Conservation (phyloP, 2,888 invertebrate species). For the Cyrtodaria siliqua region DNA sequence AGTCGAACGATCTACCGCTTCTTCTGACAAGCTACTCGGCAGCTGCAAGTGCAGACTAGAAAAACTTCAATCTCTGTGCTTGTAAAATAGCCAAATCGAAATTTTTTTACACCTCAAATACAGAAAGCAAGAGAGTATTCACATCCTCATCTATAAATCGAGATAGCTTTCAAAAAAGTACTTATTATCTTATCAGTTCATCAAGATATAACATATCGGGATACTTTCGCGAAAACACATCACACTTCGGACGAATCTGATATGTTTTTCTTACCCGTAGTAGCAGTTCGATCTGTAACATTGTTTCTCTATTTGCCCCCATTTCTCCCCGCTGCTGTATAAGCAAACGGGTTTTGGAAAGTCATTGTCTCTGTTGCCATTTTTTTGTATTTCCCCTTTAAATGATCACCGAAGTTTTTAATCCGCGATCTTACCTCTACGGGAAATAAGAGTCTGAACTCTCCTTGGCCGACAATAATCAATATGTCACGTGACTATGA, state of each 20-base stretch:
- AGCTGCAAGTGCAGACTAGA: too few species aligned
- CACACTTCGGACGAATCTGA: slow-evolving; percentile 8
- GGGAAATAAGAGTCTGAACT: slow-evolving; percentile 57
- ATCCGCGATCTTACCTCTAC: slow-evolving; percentile 52
- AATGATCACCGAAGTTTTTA: slow-evolving; percentile 35
- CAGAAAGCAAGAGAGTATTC: too few species aligned
- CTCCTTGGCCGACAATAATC: slow-evolving; percentile 69
- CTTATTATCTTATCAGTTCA: too few species aligned
- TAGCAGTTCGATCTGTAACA: slow-evolving; percentile 84
- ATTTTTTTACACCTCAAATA: too few species aligned
- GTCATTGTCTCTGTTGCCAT: slow-evolving; percentile 56
- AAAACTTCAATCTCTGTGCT: too few species aligned
- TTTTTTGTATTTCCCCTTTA: slow-evolving; percentile 14
- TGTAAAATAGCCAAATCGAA: too few species aligned
- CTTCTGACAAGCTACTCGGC: too few species aligned
- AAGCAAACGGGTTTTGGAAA: slow-evolving; percentile 67
- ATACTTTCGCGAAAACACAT: slow-evolving; percentile 39
- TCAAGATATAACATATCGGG: too few species aligned
- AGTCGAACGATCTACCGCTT: too few species aligned
- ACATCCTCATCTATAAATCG: too few species aligned
- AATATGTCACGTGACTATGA: slow-evolving; percentile 49
- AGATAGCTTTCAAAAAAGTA: too few species aligned
- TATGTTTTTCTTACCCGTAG: slow-evolving; percentile 77
- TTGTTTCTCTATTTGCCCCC: slow-evolving; percentile 82
- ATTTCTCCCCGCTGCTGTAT: slow-evolving; percentile 83